These are phyloP conservation scores for Melozone crissalis DNA, from an alignment of 2,113 vertebrate species.

Conservation along the genomic window DNA sequence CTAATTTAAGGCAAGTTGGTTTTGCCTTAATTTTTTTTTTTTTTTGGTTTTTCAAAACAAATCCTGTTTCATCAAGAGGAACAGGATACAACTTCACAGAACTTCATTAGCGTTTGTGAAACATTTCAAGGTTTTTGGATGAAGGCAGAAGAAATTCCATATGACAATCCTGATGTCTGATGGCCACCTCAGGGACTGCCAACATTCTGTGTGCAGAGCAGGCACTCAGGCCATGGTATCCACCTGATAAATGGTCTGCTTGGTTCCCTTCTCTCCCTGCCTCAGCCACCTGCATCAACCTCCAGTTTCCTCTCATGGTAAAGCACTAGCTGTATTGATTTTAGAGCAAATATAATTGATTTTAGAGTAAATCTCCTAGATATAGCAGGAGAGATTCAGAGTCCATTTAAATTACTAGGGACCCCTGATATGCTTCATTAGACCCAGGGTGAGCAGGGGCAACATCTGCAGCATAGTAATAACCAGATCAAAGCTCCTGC, in stretches of 20 bases:
- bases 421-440: background rate
- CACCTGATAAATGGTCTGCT: accelerated
- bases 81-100: background rate
- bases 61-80: background rate
- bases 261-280: background rate
- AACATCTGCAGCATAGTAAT: background rate
- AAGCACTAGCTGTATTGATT: background rate
- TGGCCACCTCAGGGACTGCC: background rate
- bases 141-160: background rate
- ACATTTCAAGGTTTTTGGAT: background rate
- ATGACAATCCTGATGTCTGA: background rate
- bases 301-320: background rate
- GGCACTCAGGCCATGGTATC: background rate
- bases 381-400: background rate
- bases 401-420: background rate
- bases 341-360: constrained; percentile 5
- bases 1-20: background rate
- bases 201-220: background rate
- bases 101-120: background rate
- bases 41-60: no score
- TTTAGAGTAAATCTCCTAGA: background rate
- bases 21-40: background rate
- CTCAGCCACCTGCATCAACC: background rate
- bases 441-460: background rate
- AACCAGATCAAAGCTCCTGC: background rate